A percentile compares a stretch with the other conserved stretches of the same genome.
Conservation (phyloP, 2,113 vertebrate genomes). For the Eonycteris spelaea region DNA sequence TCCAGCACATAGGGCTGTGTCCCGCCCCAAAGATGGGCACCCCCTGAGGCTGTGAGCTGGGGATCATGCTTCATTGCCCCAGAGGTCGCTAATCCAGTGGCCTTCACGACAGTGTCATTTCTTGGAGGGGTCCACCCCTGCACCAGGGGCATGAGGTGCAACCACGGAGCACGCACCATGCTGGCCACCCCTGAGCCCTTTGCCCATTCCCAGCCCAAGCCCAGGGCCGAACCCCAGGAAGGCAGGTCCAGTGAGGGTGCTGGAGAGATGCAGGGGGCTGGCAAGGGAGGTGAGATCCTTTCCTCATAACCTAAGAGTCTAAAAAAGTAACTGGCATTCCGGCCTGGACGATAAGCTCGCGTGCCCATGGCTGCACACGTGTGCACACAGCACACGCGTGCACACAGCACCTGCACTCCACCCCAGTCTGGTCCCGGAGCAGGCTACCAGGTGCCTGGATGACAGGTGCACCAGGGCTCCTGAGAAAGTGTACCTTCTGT, state of each 20-base stretch:
- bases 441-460: background rate
- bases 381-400: rapidly evolving
- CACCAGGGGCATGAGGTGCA: background rate
- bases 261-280: background rate
- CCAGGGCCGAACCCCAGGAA: background rate
- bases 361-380: background rate
- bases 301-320: background rate
- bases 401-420: background rate
- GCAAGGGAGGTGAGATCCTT: background rate
- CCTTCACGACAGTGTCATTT: background rate
- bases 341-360: background rate
- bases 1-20: background rate
- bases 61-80: background rate
- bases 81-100: too few relatives aligned
- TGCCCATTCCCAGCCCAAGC: too few relatives aligned
- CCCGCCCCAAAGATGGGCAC: background rate
- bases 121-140: background rate
- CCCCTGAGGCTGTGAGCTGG: rapidly evolving
- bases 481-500: background rate
- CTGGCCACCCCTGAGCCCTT: background rate
- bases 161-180: background rate
- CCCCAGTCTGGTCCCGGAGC: background rate
- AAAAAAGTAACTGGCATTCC: background rate
- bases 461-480: background rate
- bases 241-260: background rate